These are phyloP conservation scores for Pogonocherus hispidulus DNA, from an alignment of 2,888 invertebrate genomes.

Conservation along the genomic window DNA sequence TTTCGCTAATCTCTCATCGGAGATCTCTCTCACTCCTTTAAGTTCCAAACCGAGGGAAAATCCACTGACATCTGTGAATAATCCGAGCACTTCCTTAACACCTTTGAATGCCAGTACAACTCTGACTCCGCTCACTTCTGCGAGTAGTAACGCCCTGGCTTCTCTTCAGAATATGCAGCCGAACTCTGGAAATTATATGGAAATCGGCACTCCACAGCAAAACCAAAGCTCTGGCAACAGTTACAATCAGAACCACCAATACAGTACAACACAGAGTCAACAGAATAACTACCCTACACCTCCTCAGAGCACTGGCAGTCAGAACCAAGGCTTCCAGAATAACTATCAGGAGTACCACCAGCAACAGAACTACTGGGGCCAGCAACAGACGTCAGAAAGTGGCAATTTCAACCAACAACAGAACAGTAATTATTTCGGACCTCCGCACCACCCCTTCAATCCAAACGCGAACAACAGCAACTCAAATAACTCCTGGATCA, in stretches of 20 bases:
- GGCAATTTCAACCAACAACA: slow-evolving; percentile 45
- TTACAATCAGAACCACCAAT: slow-evolving; percentile 36
- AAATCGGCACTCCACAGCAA: slow-evolving; percentile 40
- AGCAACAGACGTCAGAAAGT: slow-evolving; percentile 39
- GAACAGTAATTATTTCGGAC: slow-evolving; percentile 57
- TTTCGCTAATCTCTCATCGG: slow-evolving; percentile 52
- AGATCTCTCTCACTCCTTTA: slow-evolving; percentile 49
- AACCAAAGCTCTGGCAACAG: slow-evolving; percentile 35
- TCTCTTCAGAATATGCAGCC: slow-evolving; percentile 39
- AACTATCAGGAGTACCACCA: slow-evolving; percentile 43
- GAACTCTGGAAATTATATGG: slow-evolving; percentile 44
- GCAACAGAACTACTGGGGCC: slow-evolving; percentile 49
- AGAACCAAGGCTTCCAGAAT: slow-evolving; percentile 37
- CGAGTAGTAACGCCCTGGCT: slow-evolving; percentile 26
- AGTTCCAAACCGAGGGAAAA: slow-evolving; percentile 34
- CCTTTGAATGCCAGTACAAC: slow-evolving; percentile 31
- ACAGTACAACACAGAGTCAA: not conserved
- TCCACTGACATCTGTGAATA: slow-evolving; percentile 29
- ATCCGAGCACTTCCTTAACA: slow-evolving; percentile 41
- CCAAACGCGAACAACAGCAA: slow-evolving; percentile 53
- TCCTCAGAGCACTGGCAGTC: slow-evolving; percentile 4
- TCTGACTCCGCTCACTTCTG: slow-evolving; percentile 23
- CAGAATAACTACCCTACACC: not conserved
- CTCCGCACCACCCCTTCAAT: slow-evolving; percentile 56
- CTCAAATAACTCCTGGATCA: slow-evolving; percentile 61